Conservation (phyloP, 2,797 vertebrate genomes). For the Thaleichthys pacificus region DNA sequence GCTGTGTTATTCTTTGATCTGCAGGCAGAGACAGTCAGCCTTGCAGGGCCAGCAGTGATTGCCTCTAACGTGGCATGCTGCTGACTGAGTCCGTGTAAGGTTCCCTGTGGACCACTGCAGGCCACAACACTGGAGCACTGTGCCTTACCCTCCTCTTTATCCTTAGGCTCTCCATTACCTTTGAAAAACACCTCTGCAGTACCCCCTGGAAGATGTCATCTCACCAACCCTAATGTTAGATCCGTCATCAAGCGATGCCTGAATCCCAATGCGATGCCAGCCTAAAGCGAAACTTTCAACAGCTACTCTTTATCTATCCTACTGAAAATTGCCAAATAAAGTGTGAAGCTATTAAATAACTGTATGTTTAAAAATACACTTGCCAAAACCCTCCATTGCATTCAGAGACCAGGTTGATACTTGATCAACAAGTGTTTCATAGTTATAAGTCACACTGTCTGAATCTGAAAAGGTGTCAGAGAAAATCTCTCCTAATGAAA, state of each 20-base stretch:
- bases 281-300: too few relatives aligned
- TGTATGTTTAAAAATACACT: too few relatives aligned
- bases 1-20: background rate
- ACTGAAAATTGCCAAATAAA: too few relatives aligned
- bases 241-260: background rate
- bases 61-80: constrained; percentile 13
- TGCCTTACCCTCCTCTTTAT: background rate
- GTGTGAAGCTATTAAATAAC: too few relatives aligned
- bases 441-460: background rate
- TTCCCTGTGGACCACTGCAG: constrained; percentile 1
- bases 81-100: background rate
- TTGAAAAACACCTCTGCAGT: background rate
- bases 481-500: background rate
- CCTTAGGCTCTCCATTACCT: background rate
- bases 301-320: too few relatives aligned
- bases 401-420: background rate
- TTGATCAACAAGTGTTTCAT: background rate
- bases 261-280: too few relatives aligned
- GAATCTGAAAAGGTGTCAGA: background rate
- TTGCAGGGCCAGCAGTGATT: constrained; percentile 10
- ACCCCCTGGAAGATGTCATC: background rate
- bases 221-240: background rate
- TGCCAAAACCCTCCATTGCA: background rate
- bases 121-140: background rate
- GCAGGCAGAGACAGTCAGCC: background rate